Base-by-base conservation (phyloP, 2,888 invertebrate species). In the Drosophila phalerata region DNA sequence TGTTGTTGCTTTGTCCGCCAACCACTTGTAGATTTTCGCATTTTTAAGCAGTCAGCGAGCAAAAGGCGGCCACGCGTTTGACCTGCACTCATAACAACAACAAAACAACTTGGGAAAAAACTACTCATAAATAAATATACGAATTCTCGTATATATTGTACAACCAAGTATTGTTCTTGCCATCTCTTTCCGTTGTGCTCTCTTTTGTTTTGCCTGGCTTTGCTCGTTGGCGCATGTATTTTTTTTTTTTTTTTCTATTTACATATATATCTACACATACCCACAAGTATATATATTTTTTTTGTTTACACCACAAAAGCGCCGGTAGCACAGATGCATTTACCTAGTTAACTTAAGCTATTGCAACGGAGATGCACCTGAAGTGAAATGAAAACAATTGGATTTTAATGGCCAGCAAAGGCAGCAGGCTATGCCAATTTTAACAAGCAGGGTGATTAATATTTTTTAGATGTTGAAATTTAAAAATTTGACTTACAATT, bases 21-120 rank as follows among this genome's bases (percentile, higher is more conserved):
- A 73, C 86, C 88, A 84, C 88, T 84, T 84, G 88, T 86, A 72
- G 84, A 86, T 80, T 84, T 88, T 86, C 67, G 86, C 71, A 70
- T 77, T 82, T 84, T 74, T 64, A 71, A 79, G 53, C 69, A 70
- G 43, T 37, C 51, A 66, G 53, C 64, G 66, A 57, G 66, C 64
- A 69, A 81, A 82, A 73, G 76, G 73, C 76, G 68, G 69, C 69
- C 88, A 85, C 85, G 71, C 81, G 86, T 80, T 83, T 88, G 86
- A 88, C 84, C 84, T 64, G 66, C 48, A 64, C 67, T 56, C 68
- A 60, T 43, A 48, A 57, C 65, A 77, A 51, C 43, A 58, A 57
- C 19, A 60, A 25, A 65, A 62, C 57, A 66, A 69, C 57, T 69
- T 72, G 56, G n/a, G 76, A 8, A 65, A 72, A 81, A 85, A 79